Evolutionary conservation across 2,113 vertebrate species (phyloP), one percentile per base, ranked within the genome.

Genomic region (Embiotoca jacksoni): DNA sequence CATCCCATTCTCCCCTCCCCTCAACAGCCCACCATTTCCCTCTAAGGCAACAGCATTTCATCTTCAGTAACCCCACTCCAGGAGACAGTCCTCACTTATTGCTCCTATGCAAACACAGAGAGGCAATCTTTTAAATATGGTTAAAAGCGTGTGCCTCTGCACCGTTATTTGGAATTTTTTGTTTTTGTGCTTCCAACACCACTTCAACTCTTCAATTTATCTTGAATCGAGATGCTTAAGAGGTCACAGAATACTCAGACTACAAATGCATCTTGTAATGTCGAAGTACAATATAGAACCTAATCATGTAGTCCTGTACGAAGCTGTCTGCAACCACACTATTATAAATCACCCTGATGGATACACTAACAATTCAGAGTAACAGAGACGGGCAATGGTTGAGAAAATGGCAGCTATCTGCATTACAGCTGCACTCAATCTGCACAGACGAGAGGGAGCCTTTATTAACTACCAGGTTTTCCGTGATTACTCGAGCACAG

Each of bases 321-420:
- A 72, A 71, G 75, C 66, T 53, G 83, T 80, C 64, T 49, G 72
- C 81, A 57, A n/a, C 56, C 67, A 75, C 72, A 23, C 78, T 55
- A 59, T 54, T 73, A 91, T 92, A 92, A 92, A 94, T 93, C 82
- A 92, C 75, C 61, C 49, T 90, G 90, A 91, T 82, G 84, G 88
- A 91, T 85, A 85, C 81, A 85, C 59, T 44, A 86, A 75, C 85
- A 85, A 87, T 83, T 79, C 84, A 88, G 81, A 88, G 79, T 47
- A 84, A 83, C 85, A 81, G 46, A 75, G 79, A 90, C 69, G 70
- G 60, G 75, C 77, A 59, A 84, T 70, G 72, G 61, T 63, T 78
- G 75, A 70, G 69, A 77, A 91, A 86, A 92, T 82, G 83, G 80
- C 83, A 90, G 79, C 76, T 37, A 54, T 83, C 72, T 84, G 84